Base-by-base conservation (phyloP, 2,113 vertebrate species). In the Ploceus nigricollis region DNA sequence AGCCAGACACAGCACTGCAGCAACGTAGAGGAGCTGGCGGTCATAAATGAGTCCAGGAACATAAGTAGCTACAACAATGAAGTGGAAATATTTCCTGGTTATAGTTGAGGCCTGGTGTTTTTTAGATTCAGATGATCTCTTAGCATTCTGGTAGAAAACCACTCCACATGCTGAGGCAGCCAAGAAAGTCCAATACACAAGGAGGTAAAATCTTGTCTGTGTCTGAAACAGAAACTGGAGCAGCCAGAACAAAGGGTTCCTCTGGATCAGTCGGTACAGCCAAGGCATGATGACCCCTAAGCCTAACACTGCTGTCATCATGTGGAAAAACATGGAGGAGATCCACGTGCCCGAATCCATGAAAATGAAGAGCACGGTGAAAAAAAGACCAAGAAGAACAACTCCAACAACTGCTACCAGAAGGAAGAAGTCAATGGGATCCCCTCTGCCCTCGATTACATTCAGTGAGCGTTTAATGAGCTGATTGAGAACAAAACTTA, bases 291-390 rank as follows among this genome's bases (percentile, higher is more conserved):
- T 98, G 91, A 99, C 97, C 2, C 99, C 99, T 39, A 99, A 96
- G 60, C 97, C 98, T 82, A 99, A 97, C 61, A 99, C 99, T 5
- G 99, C 98, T 2, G 98, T 99, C 99, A 99, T 99, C 96, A 98
- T 98, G 96, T 99, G 99, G 96, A 99, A 99, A 93, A 99, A 99
- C 48, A 99, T 94, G 9, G 99, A 99, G 2, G 99, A 99, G n/a
- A 98, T 98, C 99, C 99, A 99, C 0, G 99, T 99, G 65, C 98
- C 98, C 0, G 99, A 99, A 90, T 99, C 99, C 99, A 99, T 99
- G 98, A 99, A 99, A 87, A 98, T 92, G 94, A 99, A 99, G 56
- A 99, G 98, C 72, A 98, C 96, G 8, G 99, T 97, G 79, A 99
- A 99, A 96, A 99, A 98, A 45, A 99, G 92, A 2, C 99, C 99